Evolutionary conservation across 2,797 vertebrate species (phyloP).

Genomic region (Lateolabrax maculatus): DNA sequence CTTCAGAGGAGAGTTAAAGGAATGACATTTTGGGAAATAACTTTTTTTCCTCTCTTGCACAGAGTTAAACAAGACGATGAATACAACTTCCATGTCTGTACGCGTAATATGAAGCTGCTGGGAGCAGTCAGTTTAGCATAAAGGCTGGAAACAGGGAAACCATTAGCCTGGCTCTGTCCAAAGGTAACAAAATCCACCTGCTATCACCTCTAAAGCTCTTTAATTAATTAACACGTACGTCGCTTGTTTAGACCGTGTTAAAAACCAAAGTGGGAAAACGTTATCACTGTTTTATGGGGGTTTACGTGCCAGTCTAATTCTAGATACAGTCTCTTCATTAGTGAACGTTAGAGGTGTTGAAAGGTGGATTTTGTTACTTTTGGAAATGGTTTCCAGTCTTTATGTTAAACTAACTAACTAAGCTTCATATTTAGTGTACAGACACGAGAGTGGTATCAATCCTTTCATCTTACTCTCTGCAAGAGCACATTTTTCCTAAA

Average conservation of each 20-base stretch:
- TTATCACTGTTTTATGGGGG: not conserved
- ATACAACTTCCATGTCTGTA: not conserved
- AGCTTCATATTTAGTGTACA: not conserved
- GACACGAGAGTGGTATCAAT: not conserved
- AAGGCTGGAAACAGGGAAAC: not conserved
- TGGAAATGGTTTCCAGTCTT: not conserved
- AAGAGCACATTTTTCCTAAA: not conserved
- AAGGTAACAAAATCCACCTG: not conserved
- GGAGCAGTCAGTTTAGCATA: not conserved
- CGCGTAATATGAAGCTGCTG: not conserved
- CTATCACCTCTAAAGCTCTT: not conserved
- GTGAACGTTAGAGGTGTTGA: not conserved
- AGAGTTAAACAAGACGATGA: not conserved
- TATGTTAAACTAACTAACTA: not conserved
- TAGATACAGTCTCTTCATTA: not conserved
- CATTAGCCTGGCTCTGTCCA: not conserved
- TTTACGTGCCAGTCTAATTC: not conserved
- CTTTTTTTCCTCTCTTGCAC: constrained; percentile 7
- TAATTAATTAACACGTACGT: not conserved
- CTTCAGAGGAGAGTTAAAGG: not conserved
- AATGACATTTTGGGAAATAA: constrained; percentile 1
- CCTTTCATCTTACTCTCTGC: not conserved
- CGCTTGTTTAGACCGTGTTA: not conserved
- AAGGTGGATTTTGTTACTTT: not conserved
- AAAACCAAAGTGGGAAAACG: not conserved